These are phyloP conservation scores for Maccullochella peelii DNA, from an alignment of 2,113 vertebrate genomes.

Conservation along the genomic window DNA sequence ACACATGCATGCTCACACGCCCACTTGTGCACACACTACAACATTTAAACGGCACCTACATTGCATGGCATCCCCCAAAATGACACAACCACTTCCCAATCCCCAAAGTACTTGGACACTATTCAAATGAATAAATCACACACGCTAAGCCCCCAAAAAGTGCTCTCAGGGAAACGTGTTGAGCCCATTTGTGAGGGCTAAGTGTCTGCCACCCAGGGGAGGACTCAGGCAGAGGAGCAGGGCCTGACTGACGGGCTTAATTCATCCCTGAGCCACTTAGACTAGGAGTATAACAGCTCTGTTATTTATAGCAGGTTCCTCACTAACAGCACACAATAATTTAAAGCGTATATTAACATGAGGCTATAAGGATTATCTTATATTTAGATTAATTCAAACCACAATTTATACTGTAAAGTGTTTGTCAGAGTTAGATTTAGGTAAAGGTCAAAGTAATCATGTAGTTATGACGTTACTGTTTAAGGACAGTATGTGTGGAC, in stretches of 20 bases:
- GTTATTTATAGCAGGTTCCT: constrained; percentile 16
- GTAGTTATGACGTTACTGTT: background rate
- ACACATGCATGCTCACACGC: no score
- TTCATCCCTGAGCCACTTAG: constrained; percentile 67
- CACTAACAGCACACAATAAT: background rate
- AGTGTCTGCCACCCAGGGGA: constrained; percentile 55
- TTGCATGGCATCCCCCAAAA: constrained; percentile 8
- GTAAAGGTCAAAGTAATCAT: background rate
- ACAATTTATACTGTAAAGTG: background rate
- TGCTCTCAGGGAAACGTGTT: constrained; percentile 48
- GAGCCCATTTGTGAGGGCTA: constrained; percentile 60
- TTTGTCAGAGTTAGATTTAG: no score
- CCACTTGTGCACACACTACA: background rate
- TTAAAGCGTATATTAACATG: background rate
- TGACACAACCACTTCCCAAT: constrained; percentile 12
- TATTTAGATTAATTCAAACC: background rate
- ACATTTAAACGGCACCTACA: constrained; percentile 10
- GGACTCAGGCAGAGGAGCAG: background rate
- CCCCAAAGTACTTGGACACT: constrained; percentile 35
- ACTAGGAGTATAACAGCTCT: background rate
- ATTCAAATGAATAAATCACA: constrained; percentile 59
- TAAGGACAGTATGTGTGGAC: background rate
- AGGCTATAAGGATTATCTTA: background rate
- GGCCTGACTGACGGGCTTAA: constrained; percentile 31
- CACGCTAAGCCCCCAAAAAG: constrained; percentile 47